Conservation (phyloP, 1,140 invertebrate genomes). For the Vollenhovia emeryi region DNA sequence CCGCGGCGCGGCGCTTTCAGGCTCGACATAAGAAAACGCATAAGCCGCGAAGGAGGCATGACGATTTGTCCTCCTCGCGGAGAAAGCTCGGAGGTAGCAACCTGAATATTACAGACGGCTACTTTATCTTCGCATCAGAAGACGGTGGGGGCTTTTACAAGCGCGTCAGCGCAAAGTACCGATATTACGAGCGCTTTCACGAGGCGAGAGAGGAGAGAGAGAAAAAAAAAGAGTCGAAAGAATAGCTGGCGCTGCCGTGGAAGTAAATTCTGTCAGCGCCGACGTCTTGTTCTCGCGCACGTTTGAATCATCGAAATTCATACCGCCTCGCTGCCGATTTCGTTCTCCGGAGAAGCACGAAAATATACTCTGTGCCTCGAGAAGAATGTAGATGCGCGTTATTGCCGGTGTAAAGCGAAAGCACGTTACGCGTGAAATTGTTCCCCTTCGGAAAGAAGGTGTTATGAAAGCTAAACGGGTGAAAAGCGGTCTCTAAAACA, state of each 20-base stretch:
- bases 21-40: slow-evolving; percentile 32
- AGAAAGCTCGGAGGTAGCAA: slow-evolving; percentile 42
- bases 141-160: slow-evolving; percentile 28
- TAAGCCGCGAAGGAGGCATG: slow-evolving; percentile 19
- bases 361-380: not conserved
- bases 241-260: slow-evolving; percentile 14
- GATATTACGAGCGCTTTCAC: slow-evolving; percentile 50
- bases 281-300: slow-evolving; percentile 20
- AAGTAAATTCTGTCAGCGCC: slow-evolving; percentile 35
- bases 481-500: not conserved
- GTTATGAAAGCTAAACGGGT: not conserved
- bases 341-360: not conserved
- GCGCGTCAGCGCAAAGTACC: slow-evolving; percentile 44
- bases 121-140: slow-evolving; percentile 35
- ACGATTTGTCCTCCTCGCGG: slow-evolving; percentile 44
- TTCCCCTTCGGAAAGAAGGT: not conserved
- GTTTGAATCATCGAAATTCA: slow-evolving; percentile 24
- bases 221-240: not conserved
- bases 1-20: slow-evolving; percentile 8
- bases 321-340: not conserved
- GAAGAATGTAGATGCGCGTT: not conserved
- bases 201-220: too few relatives aligned
- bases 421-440: not conserved
- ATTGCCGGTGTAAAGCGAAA: not conserved
- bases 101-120: slow-evolving; percentile 41